Evolutionary conservation across 2,113 vertebrate species (phyloP), one percentile per base, ranked within the genome.

Genomic region (Misgurnus mizolepis): DNA sequence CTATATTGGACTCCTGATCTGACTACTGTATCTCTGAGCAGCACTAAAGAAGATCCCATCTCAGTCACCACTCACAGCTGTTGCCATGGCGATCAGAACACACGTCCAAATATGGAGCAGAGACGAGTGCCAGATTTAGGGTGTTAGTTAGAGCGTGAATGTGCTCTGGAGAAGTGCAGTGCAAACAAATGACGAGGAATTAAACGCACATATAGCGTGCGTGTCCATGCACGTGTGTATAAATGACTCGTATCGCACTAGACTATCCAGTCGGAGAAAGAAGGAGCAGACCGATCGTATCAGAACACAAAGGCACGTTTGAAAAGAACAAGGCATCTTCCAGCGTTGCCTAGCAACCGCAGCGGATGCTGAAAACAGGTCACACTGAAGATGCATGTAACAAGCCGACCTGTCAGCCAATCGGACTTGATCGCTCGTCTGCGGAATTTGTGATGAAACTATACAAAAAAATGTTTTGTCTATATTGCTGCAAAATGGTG

Each of bases 81-180:
- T 92, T 92, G 85, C 88, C 86, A 90, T 88, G 86, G 88, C 64
- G 89, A 91, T 85, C 7, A 64, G 76, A 74, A 87, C 83, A 84
- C 80, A 84, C 56, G 80, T 80, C 72, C 77, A 40, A 40, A 69
- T 78, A 22, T 60, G 10, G 53, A 64, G 12, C 72, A 78, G 4
- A 18, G 55, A 58, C 6, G 79, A 60, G 40, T 82, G 40, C 40
- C 45, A 15, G 69, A 40, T 45, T 68, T 62, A 62, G 78, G 64
- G 45, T 41, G 58, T 81, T 62, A 76, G 65, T 77, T 60, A 80
- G 58, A 50, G 17, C 45, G 10, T 76, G 49, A 56, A 6, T 56
- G 53, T 56, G 53, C 45, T 45, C 74, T 17, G 14, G 27, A 66
- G 73, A 40, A 22, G 55, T 15, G 40, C 14, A 39, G 40, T 17